Evolutionary conservation across 2,113 vertebrate genomes (phyloP), one percentile per base, ranked within the genome.

Genomic region (Passer domesticus): DNA sequence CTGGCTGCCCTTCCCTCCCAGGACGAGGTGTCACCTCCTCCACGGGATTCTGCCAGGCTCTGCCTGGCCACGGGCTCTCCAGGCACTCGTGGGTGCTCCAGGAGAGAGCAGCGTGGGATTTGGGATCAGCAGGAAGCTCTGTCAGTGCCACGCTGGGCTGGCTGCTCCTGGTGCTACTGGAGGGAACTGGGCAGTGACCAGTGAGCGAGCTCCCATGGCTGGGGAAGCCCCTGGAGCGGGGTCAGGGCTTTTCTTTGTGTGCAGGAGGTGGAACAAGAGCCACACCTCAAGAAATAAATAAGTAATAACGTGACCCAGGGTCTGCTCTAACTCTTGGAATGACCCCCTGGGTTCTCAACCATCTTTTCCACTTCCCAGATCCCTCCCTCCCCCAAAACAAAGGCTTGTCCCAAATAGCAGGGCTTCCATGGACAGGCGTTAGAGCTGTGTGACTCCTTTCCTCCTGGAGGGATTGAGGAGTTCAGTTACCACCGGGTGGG

Each of bases 391-490:
- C 88, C 75, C 68, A 22, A 5, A 86, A 92, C 59, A 89, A 87
- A 95, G 92, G 94, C 30, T 95, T 1, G 64, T 87, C 96, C 94
- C 78, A 87, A 94, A 86, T 6, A 87, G 86, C 89, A 95, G 90
- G 85, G 83, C 89, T 97, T 96, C 95, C 96, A 95, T 16, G 94
- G 80, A 89, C 96, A 94, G 88, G 95, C 92, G 96, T 97, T 97
- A 96, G 90, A 97, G 97, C 97, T 98, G 98, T 93, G 97, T 97
- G 97, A 96, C 95, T 96, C 97, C 90, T 87, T 95, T 94, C 83
- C 95, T 72, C 68, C 94, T 95, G 84, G 41, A 83, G 94, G 94
- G 91, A 89, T 94, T 62, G 93, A 94, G 94, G 92, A 82, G 89
- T 73, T 96, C 82, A 86, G 88, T 95, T 83, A 95, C 93, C 93